Evolutionary conservation across 2,113 vertebrate species (phyloP).

Genomic region (Camelus dromedarius): DNA sequence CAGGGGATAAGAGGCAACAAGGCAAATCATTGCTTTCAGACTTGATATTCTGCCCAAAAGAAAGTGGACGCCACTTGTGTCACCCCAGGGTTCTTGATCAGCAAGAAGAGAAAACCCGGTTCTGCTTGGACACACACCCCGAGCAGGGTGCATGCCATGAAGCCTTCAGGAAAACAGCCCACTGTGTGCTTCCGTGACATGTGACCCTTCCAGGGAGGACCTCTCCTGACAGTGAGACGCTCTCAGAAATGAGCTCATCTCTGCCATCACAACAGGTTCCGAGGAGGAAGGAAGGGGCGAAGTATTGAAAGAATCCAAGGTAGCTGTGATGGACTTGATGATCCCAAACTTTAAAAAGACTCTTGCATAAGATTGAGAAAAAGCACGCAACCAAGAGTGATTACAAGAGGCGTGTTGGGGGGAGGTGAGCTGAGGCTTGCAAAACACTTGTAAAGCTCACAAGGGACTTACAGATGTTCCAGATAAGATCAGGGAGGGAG

Average conservation of each 20-base stretch:
- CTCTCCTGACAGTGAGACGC: background rate
- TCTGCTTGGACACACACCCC: background rate
- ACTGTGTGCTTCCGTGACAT: background rate
- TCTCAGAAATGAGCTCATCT: background rate
- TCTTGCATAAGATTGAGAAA: conserved; percentile 29
- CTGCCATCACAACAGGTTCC: background rate
- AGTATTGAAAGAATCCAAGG: background rate
- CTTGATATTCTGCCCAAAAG: background rate
- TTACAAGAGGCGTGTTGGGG: background rate
- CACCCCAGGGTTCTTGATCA: background rate
- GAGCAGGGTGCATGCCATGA: background rate
- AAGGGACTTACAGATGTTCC: background rate
- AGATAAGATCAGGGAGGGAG: background rate
- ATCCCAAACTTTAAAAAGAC: conserved; percentile 32
- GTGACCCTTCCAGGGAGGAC: background rate
- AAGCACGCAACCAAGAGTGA: background rate
- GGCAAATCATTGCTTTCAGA: background rate
- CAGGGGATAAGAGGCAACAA: background rate
- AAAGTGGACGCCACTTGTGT: background rate
- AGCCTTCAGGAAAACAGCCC: background rate
- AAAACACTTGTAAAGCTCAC: background rate
- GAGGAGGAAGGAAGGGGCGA: background rate
- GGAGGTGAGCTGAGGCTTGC: background rate
- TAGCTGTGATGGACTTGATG: background rate
- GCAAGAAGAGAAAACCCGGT: background rate